Evolutionary conservation across 92 coral and sea anemone genomes (phyloP).

Genomic region (Palythoa caribaeorum): DNA sequence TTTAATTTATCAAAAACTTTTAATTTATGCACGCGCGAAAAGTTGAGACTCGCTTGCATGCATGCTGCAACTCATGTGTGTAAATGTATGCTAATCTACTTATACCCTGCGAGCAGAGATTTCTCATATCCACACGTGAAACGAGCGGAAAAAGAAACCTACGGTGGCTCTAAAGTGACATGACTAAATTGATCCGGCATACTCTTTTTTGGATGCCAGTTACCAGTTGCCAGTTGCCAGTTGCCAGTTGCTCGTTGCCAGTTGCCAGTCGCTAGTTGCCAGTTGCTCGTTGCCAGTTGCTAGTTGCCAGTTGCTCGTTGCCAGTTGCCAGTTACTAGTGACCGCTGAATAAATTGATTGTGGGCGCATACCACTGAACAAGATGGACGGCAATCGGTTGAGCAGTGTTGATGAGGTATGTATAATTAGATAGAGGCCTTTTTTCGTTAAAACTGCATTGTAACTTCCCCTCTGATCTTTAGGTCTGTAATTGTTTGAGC

Average conservation of each 20-base stretch:
- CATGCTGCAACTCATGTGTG: too few relatives aligned
- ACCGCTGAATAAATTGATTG: slow-evolving; percentile 30
- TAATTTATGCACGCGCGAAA: too few relatives aligned
- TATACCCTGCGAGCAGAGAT: too few relatives aligned
- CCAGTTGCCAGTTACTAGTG: not conserved
- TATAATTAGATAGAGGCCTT: slow-evolving; percentile 24
- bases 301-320: not conserved
- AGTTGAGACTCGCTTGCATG: too few relatives aligned
- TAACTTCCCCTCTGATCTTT: slow-evolving; percentile 29
- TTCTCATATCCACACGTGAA: too few relatives aligned
- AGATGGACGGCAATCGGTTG: slow-evolving; percentile 9
- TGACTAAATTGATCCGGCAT: slow-evolving; percentile 35
- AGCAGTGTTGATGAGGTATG: slow-evolving; percentile 35
- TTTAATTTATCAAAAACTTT: too few relatives aligned
- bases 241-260: not conserved
- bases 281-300: too few relatives aligned
- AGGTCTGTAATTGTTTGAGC: slow-evolving; percentile 30
- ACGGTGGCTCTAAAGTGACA: not conserved
- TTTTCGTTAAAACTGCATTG: slow-evolving; percentile 28
- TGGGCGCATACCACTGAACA: slow-evolving; percentile 31
- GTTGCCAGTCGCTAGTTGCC: not conserved
- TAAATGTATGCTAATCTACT: too few relatives aligned
- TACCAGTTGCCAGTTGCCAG: too few relatives aligned
- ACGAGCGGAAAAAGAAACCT: too few relatives aligned
- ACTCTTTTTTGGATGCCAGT: slow-evolving; percentile 16